phyloP scores from a whole-genome alignment of 2,113 vertebrate species.

The Chitala chitala region DNA sequence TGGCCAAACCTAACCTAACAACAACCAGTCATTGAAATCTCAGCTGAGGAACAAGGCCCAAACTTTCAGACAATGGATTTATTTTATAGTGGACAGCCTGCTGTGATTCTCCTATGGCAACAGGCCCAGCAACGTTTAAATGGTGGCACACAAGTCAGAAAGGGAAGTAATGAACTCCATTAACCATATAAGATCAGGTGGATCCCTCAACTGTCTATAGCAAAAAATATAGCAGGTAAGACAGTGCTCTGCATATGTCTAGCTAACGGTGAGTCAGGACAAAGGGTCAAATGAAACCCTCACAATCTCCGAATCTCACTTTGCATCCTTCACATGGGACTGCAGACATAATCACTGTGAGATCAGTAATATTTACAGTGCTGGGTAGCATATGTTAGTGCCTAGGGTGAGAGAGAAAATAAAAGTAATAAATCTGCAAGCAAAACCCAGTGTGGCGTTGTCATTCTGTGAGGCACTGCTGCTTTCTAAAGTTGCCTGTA shows the following conservation, averaged over 20 bases:
- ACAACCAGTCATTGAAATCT: conserved; percentile 19
- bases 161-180: background rate
- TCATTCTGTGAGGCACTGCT: conserved; percentile 26
- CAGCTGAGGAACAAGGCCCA: conserved; percentile 32
- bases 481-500: conserved; percentile 41
- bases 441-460: conserved; percentile 16
- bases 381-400: conserved; percentile 27
- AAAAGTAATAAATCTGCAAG: background rate
- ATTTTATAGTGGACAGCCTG: background rate
- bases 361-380: conserved; percentile 32
- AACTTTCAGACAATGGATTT: conserved; percentile 46
- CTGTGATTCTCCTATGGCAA: background rate
- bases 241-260: background rate
- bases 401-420: conserved; percentile 7
- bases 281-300: background rate
- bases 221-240: background rate
- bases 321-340: conserved; percentile 21
- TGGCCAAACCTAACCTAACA: background rate
- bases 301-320: background rate
- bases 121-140: background rate
- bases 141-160: background rate
- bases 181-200: background rate
- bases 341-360: conserved; percentile 33
- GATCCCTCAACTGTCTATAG: background rate
- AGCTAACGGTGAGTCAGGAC: background rate